Evolutionary conservation across 1,140 invertebrate species (phyloP), one percentile per base, ranked within the genome.

Genomic region (Neodiprion fabricii): DNA sequence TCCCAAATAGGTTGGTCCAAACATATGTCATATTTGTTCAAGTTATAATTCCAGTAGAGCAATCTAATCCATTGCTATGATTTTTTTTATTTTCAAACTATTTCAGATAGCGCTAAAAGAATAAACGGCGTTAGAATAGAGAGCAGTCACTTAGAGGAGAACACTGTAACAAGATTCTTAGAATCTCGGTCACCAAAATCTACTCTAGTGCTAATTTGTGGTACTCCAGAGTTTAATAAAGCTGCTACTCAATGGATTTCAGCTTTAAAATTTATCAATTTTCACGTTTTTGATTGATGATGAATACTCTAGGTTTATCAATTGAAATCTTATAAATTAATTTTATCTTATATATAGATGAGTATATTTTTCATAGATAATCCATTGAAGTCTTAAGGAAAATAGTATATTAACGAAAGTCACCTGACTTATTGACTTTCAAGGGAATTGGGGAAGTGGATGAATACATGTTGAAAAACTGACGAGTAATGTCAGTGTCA

Each of bases 191-290:
- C 73, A 23, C 11, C 68, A 12, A 73, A 80, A 23, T 73, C 76
- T 74, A 83, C 84, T 14, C 80, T 88, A 74, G 77, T 88, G 61
- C 79, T 88, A 74, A 84, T 88, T 72, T 87, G 86, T 75, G 85
- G 85, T 47, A 85, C 79, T 48, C n/a, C 61, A 74, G 72, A 83
- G 65, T 88, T 87, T 61, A 87, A 87, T 70, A 61, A 75, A 47
- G 78, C 73, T 50, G 48, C 81, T 9, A 75, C 81, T 80, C 65
- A 72, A 71, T 79, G 78, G 49, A 23, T 82, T 21, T 72, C 48
- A 69, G 68, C 77, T 8, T 76, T 74, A 61, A 72, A 83, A 73
- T 85, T 77, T 77, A 48, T 12, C 21, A 68, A 85, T 72, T 77
- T 76, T 80, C 72, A 86, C 71, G 61, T 83, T 53, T 87, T 87